phyloP scores from a whole-genome alignment of 2,797 vertebrate genomes.

The Columba guinea region DNA sequence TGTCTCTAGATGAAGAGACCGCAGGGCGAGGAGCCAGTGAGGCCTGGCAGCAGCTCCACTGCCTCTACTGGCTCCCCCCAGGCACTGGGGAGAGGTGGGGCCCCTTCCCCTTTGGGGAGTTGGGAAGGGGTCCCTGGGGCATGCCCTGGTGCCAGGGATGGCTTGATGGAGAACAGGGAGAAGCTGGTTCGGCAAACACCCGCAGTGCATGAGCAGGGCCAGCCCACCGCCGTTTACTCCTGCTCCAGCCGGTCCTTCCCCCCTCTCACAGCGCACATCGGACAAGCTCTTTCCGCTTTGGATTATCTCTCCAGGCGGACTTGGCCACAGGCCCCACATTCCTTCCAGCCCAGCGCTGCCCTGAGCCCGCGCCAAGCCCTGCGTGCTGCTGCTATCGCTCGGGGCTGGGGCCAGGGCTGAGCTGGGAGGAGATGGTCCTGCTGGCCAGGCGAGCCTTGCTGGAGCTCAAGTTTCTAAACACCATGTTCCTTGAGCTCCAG shows the following conservation, averaged over 20 bases:
- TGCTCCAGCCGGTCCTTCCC: not conserved
- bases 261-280: not conserved
- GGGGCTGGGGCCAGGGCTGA: not conserved
- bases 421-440: not conserved
- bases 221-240: accelerated
- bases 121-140: not conserved
- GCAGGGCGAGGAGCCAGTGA: not conserved
- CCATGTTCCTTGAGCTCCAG: not conserved
- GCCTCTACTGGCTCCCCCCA: not conserved
- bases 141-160: not conserved
- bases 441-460: not conserved
- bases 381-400: not conserved
- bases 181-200: not conserved
- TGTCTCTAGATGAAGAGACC: not conserved
- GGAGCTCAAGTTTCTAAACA: not conserved
- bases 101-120: not conserved
- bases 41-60: not conserved
- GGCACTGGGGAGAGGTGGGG: not conserved
- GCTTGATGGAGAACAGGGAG: not conserved
- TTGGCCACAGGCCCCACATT: not conserved
- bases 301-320: constrained; percentile 19
- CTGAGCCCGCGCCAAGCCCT: not conserved
- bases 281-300: constrained; percentile 28
- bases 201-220: accelerated
- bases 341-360: constrained; percentile 13